These are phyloP conservation scores for Tinea pellionella DNA, from an alignment of 2,888 invertebrate species.

Conservation along the genomic window DNA sequence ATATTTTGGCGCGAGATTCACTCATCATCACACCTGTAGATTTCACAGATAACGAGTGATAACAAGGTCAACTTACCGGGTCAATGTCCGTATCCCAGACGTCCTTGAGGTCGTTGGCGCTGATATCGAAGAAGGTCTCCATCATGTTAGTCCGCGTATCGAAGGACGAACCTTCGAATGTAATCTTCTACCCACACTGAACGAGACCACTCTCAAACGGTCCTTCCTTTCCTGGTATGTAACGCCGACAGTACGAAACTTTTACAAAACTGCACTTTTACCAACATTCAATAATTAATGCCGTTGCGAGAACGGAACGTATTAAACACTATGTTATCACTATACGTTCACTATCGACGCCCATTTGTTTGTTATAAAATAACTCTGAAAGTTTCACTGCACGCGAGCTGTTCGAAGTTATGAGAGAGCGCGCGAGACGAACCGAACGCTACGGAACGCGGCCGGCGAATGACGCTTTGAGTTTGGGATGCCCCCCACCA, in stretches of 20 bases:
- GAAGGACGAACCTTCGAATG: constrained; percentile 28
- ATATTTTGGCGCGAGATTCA: background rate
- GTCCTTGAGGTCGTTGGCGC: constrained; percentile 79
- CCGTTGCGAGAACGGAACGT: background rate
- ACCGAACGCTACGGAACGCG: constrained; percentile 34
- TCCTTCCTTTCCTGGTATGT: constrained; percentile 36
- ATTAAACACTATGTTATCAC: constrained; percentile 9
- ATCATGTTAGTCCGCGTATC: constrained; percentile 60
- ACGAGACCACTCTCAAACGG: no score
- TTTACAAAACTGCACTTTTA: constrained; percentile 7
- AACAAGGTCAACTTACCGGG: constrained; percentile 74
- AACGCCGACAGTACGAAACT: background rate
- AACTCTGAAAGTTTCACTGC: constrained; percentile 53
- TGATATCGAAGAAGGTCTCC: constrained; percentile 82
- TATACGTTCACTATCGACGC: constrained; percentile 47
- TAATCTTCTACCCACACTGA: constrained; percentile 31
- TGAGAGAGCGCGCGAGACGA: constrained; percentile 23
- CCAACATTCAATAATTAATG: background rate
- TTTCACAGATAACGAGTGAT: background rate
- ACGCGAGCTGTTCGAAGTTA: constrained; percentile 38
- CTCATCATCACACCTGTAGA: background rate
- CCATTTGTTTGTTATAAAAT: constrained; percentile 54
- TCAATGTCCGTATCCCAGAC: constrained; percentile 86
- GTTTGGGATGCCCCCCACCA: background rate
- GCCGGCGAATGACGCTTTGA: constrained; percentile 49